Evolutionary conservation across 1,140 invertebrate genomes (phyloP).

Genomic region (Trichonephila inaurata): DNA sequence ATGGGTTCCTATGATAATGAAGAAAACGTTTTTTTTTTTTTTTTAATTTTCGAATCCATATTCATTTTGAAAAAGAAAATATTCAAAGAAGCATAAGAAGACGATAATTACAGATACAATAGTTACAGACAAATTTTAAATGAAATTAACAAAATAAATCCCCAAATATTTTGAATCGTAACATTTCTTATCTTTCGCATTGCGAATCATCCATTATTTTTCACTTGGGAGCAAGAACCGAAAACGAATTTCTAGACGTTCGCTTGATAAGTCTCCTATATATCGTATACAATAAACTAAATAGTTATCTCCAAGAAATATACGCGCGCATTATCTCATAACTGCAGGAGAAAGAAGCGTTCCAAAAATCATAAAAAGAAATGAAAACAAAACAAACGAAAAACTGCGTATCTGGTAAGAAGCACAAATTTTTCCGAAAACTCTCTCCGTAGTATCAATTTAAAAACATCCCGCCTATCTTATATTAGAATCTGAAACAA

Average conservation of each 20-base stretch:
- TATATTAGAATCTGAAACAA: conserved; percentile 10
- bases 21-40: too few species aligned
- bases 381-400: not conserved
- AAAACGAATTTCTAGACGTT: not conserved
- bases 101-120: too few species aligned
- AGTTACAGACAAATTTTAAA: too few species aligned
- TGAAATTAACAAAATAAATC: too few species aligned
- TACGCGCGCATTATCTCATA: not conserved
- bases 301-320: not conserved
- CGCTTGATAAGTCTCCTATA: not conserved
- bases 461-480: conserved; percentile 2
- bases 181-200: too few species aligned
- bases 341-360: not conserved
- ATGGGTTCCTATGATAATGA: too few species aligned
- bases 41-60: too few species aligned
- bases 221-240: too few species aligned
- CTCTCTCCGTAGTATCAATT: not conserved
- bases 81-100: too few species aligned
- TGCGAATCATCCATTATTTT: too few species aligned
- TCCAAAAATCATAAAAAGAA: not conserved
- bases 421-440: not conserved
- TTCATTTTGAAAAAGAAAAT: too few species aligned
- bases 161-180: too few species aligned
- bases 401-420: not conserved
- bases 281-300: not conserved